Conservation (phyloP, 1,140 invertebrate genomes). For the Leptinotarsa texana region DNA sequence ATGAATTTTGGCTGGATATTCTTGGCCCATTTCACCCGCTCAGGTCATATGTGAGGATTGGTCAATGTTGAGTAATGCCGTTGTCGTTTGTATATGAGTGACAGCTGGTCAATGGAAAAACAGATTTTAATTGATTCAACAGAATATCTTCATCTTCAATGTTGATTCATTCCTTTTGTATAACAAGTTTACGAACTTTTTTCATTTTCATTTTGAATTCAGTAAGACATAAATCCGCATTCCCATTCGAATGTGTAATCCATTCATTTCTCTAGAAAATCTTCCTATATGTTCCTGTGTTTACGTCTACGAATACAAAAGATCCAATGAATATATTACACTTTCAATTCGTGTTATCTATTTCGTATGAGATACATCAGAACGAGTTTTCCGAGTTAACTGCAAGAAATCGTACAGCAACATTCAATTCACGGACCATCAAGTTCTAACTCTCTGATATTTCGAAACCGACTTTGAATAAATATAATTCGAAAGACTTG, state of each 20-base stretch:
- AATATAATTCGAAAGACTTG: neutral
- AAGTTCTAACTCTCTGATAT: neutral
- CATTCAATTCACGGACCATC: conserved; percentile 5
- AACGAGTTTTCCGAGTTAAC: neutral
- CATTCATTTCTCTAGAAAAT: neutral
- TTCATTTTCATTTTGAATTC: neutral
- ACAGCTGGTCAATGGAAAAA: too few species aligned
- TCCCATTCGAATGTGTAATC: neutral
- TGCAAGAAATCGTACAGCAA: neutral
- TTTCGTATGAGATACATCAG: neutral
- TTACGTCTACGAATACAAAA: neutral
- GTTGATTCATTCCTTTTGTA: too few species aligned
- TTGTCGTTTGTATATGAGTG: too few species aligned
- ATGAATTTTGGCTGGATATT: too few species aligned
- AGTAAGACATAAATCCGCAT: neutral
- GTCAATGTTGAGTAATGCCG: too few species aligned
- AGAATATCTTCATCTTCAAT: too few species aligned
- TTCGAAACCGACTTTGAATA: neutral
- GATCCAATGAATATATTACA: conserved; percentile 6
- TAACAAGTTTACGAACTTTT: neutral
- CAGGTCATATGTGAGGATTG: too few species aligned
- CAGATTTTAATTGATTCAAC: too few species aligned
- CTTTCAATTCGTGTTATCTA: neutral
- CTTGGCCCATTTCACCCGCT: too few species aligned
- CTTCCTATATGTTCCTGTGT: neutral